phyloP scores from a whole-genome alignment of 2,797 vertebrate genomes.

The Myripristis jacobus region DNA sequence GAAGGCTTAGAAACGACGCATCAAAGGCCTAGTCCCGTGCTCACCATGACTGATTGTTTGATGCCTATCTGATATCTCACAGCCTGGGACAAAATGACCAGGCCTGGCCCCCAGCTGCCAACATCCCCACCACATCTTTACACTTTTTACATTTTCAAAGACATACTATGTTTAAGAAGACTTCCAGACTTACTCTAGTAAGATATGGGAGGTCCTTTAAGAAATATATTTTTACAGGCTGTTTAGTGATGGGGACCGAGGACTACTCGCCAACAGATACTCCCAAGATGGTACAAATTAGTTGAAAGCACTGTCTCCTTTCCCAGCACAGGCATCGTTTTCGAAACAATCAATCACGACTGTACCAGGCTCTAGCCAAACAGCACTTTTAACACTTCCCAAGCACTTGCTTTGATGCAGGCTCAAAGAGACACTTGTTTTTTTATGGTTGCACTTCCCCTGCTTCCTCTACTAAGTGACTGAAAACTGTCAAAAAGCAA shows the following conservation, averaged over 20 bases:
- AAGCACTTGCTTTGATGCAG: constrained; percentile 8
- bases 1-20: constrained; percentile 33
- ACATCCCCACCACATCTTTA: constrained; percentile 27
- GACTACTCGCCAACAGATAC: not conserved
- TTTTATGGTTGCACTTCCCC: not conserved
- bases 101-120: constrained; percentile 8
- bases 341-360: constrained; percentile 21
- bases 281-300: not conserved
- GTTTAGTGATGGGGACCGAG: not conserved
- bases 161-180: constrained; percentile 26
- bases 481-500: constrained; percentile 9
- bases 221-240: not conserved
- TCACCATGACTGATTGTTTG: constrained; percentile 32
- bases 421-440: not conserved
- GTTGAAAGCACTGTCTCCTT: not conserved
- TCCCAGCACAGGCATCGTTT: not conserved
- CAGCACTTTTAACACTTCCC: constrained; percentile 10
- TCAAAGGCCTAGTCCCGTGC: constrained; percentile 35
- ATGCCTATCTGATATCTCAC: constrained; percentile 29
- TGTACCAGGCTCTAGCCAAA: constrained; percentile 24
- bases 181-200: constrained; percentile 19
- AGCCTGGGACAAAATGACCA: not conserved
- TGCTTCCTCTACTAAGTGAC: constrained; percentile 16
- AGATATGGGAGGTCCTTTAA: constrained; percentile 30
- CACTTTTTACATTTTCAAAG: constrained; percentile 45